phyloP scores from a whole-genome alignment of 2,113 vertebrate genomes.

The Daboia siamensis region DNA sequence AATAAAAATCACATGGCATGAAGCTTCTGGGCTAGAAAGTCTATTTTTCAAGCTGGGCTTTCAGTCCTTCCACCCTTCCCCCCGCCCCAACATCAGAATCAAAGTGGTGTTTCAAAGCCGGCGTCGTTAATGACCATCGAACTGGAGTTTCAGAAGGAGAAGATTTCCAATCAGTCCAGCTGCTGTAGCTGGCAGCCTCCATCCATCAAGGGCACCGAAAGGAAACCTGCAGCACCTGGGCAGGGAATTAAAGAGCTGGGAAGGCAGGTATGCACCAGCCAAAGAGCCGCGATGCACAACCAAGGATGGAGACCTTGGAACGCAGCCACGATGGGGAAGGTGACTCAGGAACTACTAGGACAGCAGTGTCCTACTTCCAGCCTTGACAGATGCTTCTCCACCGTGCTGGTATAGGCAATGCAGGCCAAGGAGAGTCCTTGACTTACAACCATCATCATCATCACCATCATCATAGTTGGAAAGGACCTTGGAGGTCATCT shows the following conservation, averaged over 20 bases:
- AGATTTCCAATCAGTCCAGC: not conserved
- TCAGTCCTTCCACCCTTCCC: not conserved
- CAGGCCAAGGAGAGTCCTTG: too few relatives aligned
- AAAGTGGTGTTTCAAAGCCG: not conserved
- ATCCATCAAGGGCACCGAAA: not conserved
- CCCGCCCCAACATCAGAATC: not conserved
- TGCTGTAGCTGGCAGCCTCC: not conserved
- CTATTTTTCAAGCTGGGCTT: not conserved
- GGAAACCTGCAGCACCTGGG: not conserved
- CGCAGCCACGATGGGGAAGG: not conserved
- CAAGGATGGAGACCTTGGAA: not conserved
- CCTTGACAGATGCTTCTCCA: not conserved
- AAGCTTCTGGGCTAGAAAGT: not conserved
- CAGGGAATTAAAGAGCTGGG: not conserved
- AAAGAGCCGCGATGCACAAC: not conserved
- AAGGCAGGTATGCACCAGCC: not conserved
- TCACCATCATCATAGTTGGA: too few relatives aligned
- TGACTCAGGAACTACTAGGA: not conserved
- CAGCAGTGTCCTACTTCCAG: not conserved
- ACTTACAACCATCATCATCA: too few relatives aligned
- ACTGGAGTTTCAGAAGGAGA: not conserved
- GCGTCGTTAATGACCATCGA: not conserved
- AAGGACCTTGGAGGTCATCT: too few relatives aligned
- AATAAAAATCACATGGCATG: not conserved
- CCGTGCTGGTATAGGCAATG: not conserved